Conservation (phyloP, 2,113 vertebrate genomes). For the Eleginops maclovinus region DNA sequence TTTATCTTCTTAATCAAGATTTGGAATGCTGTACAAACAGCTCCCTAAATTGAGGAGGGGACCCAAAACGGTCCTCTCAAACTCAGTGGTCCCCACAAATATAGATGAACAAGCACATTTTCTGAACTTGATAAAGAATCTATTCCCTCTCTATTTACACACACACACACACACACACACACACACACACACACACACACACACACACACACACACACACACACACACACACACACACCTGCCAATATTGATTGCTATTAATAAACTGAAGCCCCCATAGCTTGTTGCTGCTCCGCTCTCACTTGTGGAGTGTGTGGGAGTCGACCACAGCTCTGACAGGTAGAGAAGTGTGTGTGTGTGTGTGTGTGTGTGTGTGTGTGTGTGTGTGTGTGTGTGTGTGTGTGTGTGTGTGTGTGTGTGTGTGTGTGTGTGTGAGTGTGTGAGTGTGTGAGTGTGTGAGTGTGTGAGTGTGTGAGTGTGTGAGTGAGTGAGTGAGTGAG, state of each 20-base stretch:
- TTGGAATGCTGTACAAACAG: not conserved
- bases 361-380: no score
- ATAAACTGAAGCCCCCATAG: conserved; percentile 31
- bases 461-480: no score
- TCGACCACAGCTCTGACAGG: conserved; percentile 42
- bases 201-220: conserved; percentile 18
- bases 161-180: conserved; percentile 2
- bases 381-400: no score
- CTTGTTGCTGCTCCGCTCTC: conserved; percentile 71
- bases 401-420: no score
- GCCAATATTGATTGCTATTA: conserved; percentile 59
- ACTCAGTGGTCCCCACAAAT: not conserved
- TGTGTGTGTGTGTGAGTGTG: no score
- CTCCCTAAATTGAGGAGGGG: not conserved
- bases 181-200: not conserved
- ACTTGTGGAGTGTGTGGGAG: conserved; percentile 75
- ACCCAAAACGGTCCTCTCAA: not conserved
- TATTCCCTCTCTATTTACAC: not conserved
- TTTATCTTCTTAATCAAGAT: not conserved
- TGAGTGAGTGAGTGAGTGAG: no score
- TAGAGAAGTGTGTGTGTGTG: conserved; percentile 47
- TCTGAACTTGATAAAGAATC: conserved; percentile 9
- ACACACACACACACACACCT: not conserved
- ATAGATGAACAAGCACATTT: not conserved
- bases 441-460: no score